Conservation (phyloP, 2,888 invertebrate species). For the Oscheius sp. region DNA sequence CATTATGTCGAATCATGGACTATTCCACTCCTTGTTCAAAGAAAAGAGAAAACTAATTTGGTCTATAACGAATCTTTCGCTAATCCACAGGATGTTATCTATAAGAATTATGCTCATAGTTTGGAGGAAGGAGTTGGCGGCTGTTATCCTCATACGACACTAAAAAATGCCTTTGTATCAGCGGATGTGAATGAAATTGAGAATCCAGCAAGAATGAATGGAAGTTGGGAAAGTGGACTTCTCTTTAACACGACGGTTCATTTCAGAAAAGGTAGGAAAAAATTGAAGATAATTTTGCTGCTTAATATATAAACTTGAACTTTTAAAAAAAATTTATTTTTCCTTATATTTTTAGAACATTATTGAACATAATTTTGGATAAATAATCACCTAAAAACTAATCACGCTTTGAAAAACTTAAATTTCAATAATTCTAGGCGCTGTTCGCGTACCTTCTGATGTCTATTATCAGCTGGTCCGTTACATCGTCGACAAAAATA, state of each 20-base stretch:
- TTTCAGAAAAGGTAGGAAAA: conserved; percentile 58
- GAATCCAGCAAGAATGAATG: conserved; percentile 61
- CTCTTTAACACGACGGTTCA: conserved; percentile 68
- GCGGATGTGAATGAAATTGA: conserved; percentile 68
- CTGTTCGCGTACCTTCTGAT: conserved; percentile 66
- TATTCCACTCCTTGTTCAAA: conserved; percentile 66
- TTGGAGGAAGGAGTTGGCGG: conserved; percentile 63
- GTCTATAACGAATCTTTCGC: conserved; percentile 57
- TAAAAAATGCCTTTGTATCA: conserved; percentile 62
- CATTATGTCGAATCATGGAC: conserved; percentile 66
- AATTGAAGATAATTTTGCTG: background rate
- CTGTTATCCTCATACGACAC: conserved; percentile 66
- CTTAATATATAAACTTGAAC: too few relatives aligned
- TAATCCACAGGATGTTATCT: conserved; percentile 60
- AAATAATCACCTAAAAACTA: too few relatives aligned
- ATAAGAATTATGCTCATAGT: conserved; percentile 47
- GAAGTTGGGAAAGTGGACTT: conserved; percentile 68
- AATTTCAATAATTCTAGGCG: too few relatives aligned
- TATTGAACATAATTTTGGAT: too few relatives aligned
- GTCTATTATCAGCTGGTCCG: conserved; percentile 64
- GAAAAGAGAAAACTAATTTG: conserved; percentile 59
- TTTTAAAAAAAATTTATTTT: too few relatives aligned
- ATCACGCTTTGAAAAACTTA: too few relatives aligned
- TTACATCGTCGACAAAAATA: conserved; percentile 63
- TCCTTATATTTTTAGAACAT: too few relatives aligned